Evolutionary conservation across 1,140 invertebrate species (phyloP).

Genomic region (Araneus ventricosus): DNA sequence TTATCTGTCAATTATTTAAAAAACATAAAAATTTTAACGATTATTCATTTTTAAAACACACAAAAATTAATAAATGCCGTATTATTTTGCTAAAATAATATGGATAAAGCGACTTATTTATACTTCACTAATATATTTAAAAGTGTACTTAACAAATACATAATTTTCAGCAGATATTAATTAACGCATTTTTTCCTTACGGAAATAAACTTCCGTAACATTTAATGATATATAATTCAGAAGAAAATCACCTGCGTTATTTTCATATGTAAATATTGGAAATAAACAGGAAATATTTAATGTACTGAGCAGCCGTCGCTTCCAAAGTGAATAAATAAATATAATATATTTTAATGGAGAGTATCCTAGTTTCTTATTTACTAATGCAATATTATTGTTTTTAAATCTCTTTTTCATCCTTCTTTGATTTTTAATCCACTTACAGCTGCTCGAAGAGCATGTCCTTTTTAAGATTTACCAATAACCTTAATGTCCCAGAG

Average conservation of each 20-base stretch:
- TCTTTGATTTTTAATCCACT: neutral
- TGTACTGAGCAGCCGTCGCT: neutral
- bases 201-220: neutral
- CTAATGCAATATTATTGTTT: neutral
- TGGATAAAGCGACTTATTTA: too few species aligned
- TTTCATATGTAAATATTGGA: constrained; percentile 15
- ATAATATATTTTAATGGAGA: neutral
- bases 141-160: too few species aligned
- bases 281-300: constrained; percentile 5
- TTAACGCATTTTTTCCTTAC: too few species aligned
- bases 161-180: too few species aligned
- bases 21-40: too few species aligned
- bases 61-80: too few species aligned
- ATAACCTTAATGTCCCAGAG: neutral
- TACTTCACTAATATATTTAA: too few species aligned
- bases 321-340: neutral
- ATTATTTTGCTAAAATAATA: too few species aligned
- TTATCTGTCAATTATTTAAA: too few species aligned
- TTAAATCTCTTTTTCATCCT: neutral
- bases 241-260: neutral
- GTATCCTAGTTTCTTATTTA: neutral
- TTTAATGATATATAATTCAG: neutral
- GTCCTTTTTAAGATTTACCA: neutral
- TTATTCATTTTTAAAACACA: too few species aligned
- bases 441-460: neutral